Evolutionary conservation across 2,797 vertebrate genomes (phyloP), one percentile per base, ranked within the genome.

Genomic region (Spinus pinus): DNA sequence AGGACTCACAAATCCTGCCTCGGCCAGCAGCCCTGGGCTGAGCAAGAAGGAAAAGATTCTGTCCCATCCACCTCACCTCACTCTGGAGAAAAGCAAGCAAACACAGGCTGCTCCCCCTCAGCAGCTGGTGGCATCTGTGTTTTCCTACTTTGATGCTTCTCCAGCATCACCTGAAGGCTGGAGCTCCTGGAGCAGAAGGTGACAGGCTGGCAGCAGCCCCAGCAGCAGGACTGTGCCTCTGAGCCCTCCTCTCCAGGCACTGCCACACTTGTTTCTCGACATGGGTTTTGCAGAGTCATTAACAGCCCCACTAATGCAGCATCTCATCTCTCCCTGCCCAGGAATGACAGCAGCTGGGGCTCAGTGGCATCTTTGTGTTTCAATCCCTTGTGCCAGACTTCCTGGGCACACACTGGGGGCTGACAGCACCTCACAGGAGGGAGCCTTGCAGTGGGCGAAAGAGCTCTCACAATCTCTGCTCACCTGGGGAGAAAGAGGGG

Each of bases 141-240:
- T 87, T 72, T 65, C 71, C 44, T 57, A 5, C 51, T 71, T 65
- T 61, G 67, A 74, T 4, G 6, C 22, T 30, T 85, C 57, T 65
- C 49, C 17, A 3, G 31, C 69, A 80, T 23, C 86, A 75, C 62
- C 64, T 62, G 64, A 71, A 92, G 81, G 28, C 44, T 16, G 8
- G 24, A 77, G 80, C 56, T 95, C 62, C 54, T 5, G 17, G 14
- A 47, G 57, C 49, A n/a, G 4, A 23, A 56, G 53, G n/a, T 84
- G 89, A 86, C 80, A 87, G 54, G 65, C 37, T 93, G 93, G 75
- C 67, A 92, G 51, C 23, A 89, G 51, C 62, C 62, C 53, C 62
- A 18, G 71, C 23, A 74, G 81, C 42, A 86, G 50, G 62, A 42
- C 42, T 2, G 1, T 72, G 46, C 42, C 58, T 46, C 91, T 64